Evolutionary conservation across 2,797 vertebrate species (phyloP), one percentile per base, ranked within the genome.

Genomic region (Falco berigora): DNA sequence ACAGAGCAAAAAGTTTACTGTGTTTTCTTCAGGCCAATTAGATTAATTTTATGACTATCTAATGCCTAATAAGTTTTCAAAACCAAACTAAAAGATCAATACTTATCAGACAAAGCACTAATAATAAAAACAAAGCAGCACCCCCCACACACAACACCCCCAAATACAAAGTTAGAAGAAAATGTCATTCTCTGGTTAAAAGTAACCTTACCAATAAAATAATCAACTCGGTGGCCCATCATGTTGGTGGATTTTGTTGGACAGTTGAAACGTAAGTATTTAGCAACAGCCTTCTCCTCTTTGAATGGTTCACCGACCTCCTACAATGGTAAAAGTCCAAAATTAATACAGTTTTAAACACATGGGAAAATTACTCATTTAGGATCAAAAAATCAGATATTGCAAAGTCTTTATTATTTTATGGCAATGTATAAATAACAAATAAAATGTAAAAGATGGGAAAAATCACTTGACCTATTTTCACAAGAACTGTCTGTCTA

Each of bases 241-340:
- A 99, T 99, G 98, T 99, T 99, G 74, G 99, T 99, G 92, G 99
- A 99, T 97, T 99, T 99, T 93, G 99, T 99, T 59, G 99, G 99
- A 96, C 99, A 99, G 98, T 99, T 99, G 97, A 99, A 99, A 56
- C 99, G 98, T 92, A 99, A 98, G 97, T 99, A 99, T 97, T 99
- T 99, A 88, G 99, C 99, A 93, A 99, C 99, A 5, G 98, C 99
- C 98, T 99, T 99, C 97, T 99, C 99, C 97, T 99, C 99, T 98
- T 99, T 99, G 98, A 99, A 99, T 85, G 99, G 99, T 92, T 99
- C 99, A 32, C 99, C 99, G 71, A 99, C 99, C 98, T 99, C 99
- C 99, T 99, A 73, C 76, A 98, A 96, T 8, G 81, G 78, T 6
- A 95, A 94, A 59, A 98, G 90, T 21, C 59, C 68, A 73, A 80